These are phyloP conservation scores for Deroplatys truncata DNA, from an alignment of 2,888 invertebrate species.

Conservation along the genomic window DNA sequence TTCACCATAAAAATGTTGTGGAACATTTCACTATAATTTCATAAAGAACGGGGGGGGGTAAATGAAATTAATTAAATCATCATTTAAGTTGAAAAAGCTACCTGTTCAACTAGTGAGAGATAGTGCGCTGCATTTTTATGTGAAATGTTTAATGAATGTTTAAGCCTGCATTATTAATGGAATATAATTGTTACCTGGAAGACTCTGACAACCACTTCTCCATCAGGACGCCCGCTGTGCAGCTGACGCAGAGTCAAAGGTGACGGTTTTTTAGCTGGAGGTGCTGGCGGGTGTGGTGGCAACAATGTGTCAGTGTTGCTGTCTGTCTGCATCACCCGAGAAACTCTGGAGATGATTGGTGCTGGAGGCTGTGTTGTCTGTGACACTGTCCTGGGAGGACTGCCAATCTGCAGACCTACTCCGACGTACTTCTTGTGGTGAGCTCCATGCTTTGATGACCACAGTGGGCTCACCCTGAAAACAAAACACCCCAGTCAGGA, in stretches of 20 bases:
- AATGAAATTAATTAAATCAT: too few species aligned
- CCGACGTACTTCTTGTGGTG: constrained; percentile 26
- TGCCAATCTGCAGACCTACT: neutral
- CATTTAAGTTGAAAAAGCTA: too few species aligned
- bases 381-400: constrained; percentile 25
- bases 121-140: too few species aligned
- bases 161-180: too few species aligned
- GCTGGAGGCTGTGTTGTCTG: constrained; percentile 25
- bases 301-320: constrained; percentile 35
- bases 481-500: neutral
- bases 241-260: neutral
- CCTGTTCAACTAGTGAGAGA: too few species aligned
- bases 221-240: neutral
- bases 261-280: constrained; percentile 7
- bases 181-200: neutral
- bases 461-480: constrained; percentile 12
- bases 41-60: too few species aligned
- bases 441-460: constrained; percentile 13
- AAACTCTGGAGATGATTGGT: constrained; percentile 35
- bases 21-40: too few species aligned
- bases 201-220: neutral
- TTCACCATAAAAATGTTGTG: too few species aligned
- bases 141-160: too few species aligned
- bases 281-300: constrained; percentile 34
- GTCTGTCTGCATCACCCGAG: constrained; percentile 39